Conservation (phyloP, 2,113 vertebrate genomes). For the Chrysemys picta region DNA sequence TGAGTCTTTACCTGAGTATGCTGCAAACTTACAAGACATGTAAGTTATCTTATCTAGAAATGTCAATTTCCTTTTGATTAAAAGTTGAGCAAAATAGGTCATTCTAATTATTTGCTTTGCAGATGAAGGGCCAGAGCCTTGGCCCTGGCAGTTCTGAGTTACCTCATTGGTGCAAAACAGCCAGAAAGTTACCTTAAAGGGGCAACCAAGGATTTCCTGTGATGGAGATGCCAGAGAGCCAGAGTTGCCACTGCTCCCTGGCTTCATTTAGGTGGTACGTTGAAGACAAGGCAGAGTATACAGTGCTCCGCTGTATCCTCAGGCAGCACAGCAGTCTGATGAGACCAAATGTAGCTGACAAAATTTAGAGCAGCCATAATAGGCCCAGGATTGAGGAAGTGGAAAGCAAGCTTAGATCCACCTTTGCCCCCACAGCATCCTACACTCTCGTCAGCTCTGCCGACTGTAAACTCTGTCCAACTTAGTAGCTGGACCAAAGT, state of each 20-base stretch:
- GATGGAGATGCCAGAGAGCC: not conserved
- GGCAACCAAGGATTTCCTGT: not conserved
- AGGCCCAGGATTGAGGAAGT: not conserved
- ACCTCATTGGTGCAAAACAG: not conserved
- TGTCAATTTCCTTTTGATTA: not conserved
- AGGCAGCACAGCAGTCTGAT: not conserved
- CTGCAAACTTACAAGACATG: fast-evolving
- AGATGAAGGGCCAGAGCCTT: not conserved
- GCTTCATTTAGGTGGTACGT: not conserved
- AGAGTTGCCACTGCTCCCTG: not conserved
- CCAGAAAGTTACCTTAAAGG: not conserved
- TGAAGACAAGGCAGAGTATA: not conserved
- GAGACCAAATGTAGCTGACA: not conserved
- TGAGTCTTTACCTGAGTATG: not conserved
- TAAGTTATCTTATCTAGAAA: not conserved
- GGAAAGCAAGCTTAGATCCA: not conserved
- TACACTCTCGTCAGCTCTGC: not conserved
- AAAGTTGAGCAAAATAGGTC: not conserved
- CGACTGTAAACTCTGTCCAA: not conserved
- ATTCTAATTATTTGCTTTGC: not conserved
- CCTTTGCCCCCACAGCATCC: not conserved
- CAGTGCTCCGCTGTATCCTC: not conserved
- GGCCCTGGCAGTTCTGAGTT: not conserved
- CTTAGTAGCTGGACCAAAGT: not conserved
- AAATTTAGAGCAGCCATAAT: not conserved